Evolutionary conservation across 2,888 invertebrate genomes (phyloP).

Genomic region (Celastrina argiolus): DNA sequence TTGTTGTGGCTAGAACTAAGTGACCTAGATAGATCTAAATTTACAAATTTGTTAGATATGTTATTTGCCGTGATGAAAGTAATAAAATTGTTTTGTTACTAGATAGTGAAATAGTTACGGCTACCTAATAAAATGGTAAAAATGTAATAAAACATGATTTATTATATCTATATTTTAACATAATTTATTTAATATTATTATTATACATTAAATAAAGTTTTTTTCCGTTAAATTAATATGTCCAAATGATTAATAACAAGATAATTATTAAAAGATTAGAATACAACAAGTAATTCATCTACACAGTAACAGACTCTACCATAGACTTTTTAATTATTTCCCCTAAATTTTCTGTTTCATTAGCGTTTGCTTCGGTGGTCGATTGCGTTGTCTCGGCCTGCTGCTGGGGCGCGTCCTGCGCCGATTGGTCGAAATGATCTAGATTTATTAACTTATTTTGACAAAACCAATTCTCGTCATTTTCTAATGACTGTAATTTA

Average conservation of each 20-base stretch:
- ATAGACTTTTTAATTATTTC: slow-evolving; percentile 95
- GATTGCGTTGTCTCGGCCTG: slow-evolving; percentile 42
- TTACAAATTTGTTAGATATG: background rate
- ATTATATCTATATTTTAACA: slow-evolving; percentile 20
- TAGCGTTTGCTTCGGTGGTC: slow-evolving; percentile 42
- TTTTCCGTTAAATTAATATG: slow-evolving; percentile 55
- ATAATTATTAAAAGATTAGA: slow-evolving; percentile 61
- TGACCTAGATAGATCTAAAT: background rate
- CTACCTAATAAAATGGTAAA: background rate
- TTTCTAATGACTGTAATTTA: slow-evolving; percentile 81
- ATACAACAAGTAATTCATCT: slow-evolving; percentile 72
- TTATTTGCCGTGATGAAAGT: background rate
- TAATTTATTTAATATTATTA: slow-evolving; percentile 12
- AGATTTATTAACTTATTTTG: slow-evolving; percentile 62
- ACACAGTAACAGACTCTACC: slow-evolving; percentile 93
- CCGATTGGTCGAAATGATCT: slow-evolving; percentile 59
- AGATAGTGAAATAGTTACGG: background rate
- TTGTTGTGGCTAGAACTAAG: background rate
- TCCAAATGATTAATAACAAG: slow-evolving; percentile 67
- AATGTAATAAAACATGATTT: slow-evolving; percentile 19
- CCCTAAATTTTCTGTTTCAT: slow-evolving; percentile 86
- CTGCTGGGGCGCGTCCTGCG: slow-evolving; percentile 53
- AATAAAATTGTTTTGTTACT: background rate
- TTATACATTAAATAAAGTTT: slow-evolving; percentile 21
- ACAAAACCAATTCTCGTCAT: slow-evolving; percentile 73